These are phyloP conservation scores for Elysia crispata DNA, from an alignment of 2,888 invertebrate species.

Conservation along the genomic window DNA sequence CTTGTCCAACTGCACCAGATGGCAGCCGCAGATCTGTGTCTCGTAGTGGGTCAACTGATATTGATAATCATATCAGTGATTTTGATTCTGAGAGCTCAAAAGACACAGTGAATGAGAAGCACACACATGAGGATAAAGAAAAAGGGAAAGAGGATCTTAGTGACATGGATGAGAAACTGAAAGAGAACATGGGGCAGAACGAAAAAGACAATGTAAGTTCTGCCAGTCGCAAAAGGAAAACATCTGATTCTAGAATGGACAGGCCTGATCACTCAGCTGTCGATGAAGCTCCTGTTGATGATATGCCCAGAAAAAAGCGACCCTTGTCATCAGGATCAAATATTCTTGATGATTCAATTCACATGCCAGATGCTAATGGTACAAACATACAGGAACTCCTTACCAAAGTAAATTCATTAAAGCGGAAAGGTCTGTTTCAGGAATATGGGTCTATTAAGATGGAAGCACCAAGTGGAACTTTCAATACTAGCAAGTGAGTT, in stretches of 20 bases:
- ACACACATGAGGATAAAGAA: slow-evolving; percentile 80
- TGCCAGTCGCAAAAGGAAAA: slow-evolving; percentile 35
- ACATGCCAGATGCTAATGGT: slow-evolving; percentile 70
- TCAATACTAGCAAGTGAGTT: slow-evolving; percentile 89
- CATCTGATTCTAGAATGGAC: slow-evolving; percentile 51
- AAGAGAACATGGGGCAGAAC: background rate
- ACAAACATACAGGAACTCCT: slow-evolving; percentile 87
- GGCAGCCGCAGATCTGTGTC: slow-evolving; percentile 52
- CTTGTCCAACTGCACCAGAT: slow-evolving; percentile 49
- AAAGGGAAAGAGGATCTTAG: slow-evolving; percentile 49
- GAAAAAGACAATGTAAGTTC: background rate
- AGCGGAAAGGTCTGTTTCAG: slow-evolving; percentile 88
- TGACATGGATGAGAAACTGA: slow-evolving; percentile 27
- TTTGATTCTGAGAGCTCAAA: slow-evolving; percentile 71
- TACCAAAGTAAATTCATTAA: slow-evolving; percentile 86
- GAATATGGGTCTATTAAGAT: slow-evolving; percentile 93
- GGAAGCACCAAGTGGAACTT: slow-evolving; percentile 90
- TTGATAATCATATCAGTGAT: slow-evolving; percentile 66
- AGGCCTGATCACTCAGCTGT: slow-evolving; percentile 47
- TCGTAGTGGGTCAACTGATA: slow-evolving; percentile 64
- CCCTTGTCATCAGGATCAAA: slow-evolving; percentile 61
- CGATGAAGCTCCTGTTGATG: slow-evolving; percentile 49
- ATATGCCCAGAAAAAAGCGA: slow-evolving; percentile 67
- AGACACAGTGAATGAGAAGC: slow-evolving; percentile 80
- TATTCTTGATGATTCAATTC: slow-evolving; percentile 69